Evolutionary conservation across 2,888 invertebrate genomes (phyloP).

Genomic region (Temnothorax rugatulus): DNA sequence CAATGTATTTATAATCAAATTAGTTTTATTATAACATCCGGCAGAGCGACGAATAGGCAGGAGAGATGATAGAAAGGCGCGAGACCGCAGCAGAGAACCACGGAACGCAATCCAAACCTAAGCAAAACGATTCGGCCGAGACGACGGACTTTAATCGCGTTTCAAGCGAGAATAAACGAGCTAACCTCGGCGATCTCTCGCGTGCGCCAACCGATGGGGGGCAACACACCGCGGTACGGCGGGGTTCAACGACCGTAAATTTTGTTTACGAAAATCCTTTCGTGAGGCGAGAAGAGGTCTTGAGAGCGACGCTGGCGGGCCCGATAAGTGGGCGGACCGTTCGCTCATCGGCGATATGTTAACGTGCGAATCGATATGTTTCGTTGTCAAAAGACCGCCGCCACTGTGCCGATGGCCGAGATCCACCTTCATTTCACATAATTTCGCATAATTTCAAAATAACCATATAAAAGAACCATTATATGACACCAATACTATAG

Average conservation of each 20-base stretch:
- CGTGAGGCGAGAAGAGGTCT: conserved; percentile 43
- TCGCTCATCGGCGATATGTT: conserved; percentile 48
- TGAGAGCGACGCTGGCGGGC: conserved; percentile 35
- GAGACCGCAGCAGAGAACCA: conserved; percentile 30
- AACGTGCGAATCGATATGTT: conserved; percentile 52
- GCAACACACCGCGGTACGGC: conserved; percentile 45
- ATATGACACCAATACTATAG: too few species aligned
- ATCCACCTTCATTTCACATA: conserved; percentile 10
- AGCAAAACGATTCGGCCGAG: conserved; percentile 63
- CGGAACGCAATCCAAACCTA: conserved; percentile 48
- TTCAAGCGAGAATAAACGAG: conserved; percentile 69
- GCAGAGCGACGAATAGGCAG: background rate
- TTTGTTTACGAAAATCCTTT: conserved; percentile 77
- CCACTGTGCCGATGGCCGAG: background rate
- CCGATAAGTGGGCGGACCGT: conserved; percentile 14
- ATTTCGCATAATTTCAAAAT: background rate
- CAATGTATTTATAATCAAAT: background rate
- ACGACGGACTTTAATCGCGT: conserved; percentile 66
- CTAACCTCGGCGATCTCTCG: conserved; percentile 63
- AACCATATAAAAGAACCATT: background rate
- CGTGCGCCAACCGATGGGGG: conserved; percentile 51
- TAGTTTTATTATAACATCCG: conserved; percentile 7
- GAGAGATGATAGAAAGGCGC: conserved; percentile 20
- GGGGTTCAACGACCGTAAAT: conserved; percentile 77
- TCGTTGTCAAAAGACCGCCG: conserved; percentile 19